Conservation (phyloP, 2,888 invertebrate genomes). For the Tetropium fuscum region DNA sequence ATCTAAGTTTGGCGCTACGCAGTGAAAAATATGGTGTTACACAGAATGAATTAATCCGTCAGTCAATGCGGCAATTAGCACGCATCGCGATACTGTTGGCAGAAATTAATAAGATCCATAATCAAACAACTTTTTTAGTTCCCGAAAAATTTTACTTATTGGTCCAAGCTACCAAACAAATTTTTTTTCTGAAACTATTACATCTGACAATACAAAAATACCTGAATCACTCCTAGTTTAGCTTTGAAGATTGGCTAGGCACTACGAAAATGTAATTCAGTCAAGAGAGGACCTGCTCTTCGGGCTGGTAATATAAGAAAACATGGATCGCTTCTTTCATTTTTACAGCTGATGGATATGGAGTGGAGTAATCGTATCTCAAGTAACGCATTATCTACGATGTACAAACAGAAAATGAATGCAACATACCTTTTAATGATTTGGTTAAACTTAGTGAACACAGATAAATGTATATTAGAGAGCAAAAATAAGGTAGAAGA, state of each 20-base stretch:
- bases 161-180: no score
- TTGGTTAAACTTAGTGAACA: not conserved
- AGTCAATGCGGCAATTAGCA: not conserved
- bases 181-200: no score
- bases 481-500: not conserved
- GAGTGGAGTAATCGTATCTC: not conserved
- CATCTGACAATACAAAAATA: no score
- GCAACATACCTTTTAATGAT: not conserved
- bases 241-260: not conserved
- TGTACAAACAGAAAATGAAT: not conserved
- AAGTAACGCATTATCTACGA: not conserved
- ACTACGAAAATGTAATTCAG: not conserved
- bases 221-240: not conserved
- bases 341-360: not conserved
- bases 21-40: not conserved
- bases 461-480: no score
- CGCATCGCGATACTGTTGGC: not conserved
- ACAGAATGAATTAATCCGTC: not conserved
- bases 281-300: not conserved
- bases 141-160: no score
- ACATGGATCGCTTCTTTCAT: not conserved
- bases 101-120: no score
- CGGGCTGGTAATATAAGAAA: not conserved
- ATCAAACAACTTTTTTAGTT: no score
- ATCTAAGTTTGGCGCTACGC: no score